These are phyloP conservation scores for Cyrtonyx montezumae DNA, from an alignment of 2,113 vertebrate genomes.

Conservation along the genomic window DNA sequence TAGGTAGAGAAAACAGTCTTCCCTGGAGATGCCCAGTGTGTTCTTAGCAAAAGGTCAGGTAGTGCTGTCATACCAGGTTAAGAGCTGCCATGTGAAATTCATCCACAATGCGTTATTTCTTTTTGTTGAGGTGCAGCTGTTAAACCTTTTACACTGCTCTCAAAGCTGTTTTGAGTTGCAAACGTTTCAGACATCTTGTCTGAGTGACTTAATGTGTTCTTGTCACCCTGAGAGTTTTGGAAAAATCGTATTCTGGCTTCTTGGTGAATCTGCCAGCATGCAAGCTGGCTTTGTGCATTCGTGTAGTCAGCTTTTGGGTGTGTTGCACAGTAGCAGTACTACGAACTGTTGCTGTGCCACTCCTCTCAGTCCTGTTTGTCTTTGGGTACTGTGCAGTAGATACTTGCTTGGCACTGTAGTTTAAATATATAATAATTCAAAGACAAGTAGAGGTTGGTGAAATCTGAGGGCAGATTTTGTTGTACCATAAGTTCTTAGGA, in stretches of 20 bases:
- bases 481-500: not conserved
- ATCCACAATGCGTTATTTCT: not conserved
- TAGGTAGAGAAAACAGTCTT: not conserved
- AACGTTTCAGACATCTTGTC: not conserved
- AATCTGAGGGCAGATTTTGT: not conserved
- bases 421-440: not conserved
- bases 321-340: not conserved
- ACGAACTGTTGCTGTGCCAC: not conserved
- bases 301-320: not conserved
- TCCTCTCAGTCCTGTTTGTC: accelerated
- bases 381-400: not conserved
- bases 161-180: not conserved
- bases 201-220: not conserved
- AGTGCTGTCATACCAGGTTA: not conserved
- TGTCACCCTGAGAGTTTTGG: not conserved
- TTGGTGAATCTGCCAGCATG: not conserved
- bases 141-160: not conserved
- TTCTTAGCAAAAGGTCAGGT: not conserved
- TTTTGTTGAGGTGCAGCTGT: not conserved
- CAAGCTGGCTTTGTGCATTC: not conserved
- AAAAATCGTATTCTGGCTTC: not conserved
- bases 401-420: not conserved
- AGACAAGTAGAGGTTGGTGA: not conserved
- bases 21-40: not conserved
- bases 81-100: not conserved